A percentile compares a stretch with the other conserved stretches of the same genome.
phyloP scores from a whole-genome alignment of 2,113 vertebrate genomes.

The Petroica traversi region DNA sequence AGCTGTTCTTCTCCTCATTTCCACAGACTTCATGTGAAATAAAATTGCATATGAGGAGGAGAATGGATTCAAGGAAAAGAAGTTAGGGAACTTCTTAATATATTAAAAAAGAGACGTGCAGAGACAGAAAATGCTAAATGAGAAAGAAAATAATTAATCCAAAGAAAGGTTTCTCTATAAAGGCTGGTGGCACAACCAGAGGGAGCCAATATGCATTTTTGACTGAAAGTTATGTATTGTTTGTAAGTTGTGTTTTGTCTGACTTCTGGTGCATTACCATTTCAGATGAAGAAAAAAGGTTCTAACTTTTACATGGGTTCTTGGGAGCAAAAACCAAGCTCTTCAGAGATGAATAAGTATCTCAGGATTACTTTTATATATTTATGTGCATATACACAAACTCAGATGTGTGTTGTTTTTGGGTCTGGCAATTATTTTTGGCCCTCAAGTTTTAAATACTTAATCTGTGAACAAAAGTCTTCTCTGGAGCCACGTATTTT shows the following conservation, averaged over 20 bases:
- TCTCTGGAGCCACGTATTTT: background rate
- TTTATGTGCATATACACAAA: background rate
- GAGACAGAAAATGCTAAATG: background rate
- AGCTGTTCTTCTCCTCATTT: background rate
- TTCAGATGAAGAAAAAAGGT: background rate
- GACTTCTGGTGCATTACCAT: background rate
- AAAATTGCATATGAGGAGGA: background rate
- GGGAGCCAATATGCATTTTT: background rate
- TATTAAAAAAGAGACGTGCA: background rate
- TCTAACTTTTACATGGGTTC: background rate
- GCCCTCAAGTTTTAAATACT: background rate
- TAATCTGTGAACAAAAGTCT: background rate
- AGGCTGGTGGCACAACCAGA: background rate
- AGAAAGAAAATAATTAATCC: background rate
- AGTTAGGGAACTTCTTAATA: background rate
- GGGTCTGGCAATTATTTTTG: background rate
- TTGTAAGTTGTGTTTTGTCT: background rate
- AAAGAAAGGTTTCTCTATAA: background rate
- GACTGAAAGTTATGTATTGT: background rate
- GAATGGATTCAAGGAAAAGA: background rate
- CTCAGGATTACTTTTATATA: background rate
- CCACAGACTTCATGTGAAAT: background rate
- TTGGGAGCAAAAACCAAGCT: background rate
- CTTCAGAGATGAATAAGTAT: background rate
- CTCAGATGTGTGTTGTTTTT: rapidly evolving